phyloP scores from a whole-genome alignment of 1,140 invertebrate species.

The Lepidurus arcticus region DNA sequence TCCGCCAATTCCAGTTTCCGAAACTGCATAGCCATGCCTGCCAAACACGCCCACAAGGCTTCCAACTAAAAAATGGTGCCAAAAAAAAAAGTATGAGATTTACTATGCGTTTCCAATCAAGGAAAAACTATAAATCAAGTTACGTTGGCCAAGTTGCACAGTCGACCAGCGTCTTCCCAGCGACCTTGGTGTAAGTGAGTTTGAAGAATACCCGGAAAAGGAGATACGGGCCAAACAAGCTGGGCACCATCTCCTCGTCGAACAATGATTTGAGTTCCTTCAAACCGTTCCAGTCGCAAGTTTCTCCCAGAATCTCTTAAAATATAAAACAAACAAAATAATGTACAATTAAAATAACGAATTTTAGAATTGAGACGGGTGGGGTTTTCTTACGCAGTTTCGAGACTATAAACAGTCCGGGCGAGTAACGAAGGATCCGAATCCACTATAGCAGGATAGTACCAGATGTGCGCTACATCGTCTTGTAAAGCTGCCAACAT shows the following conservation, averaged over 20 bases:
- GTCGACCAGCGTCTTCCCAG: constrained; percentile 68
- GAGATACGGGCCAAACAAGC: constrained; percentile 57
- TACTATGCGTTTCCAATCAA: background rate
- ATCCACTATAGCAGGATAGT: constrained; percentile 55
- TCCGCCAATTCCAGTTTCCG: constrained; percentile 78
- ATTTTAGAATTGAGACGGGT: background rate
- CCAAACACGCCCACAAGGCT: constrained; percentile 81
- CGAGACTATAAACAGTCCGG: constrained; percentile 17
- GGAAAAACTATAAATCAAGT: constrained; percentile 29
- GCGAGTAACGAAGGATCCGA: constrained; percentile 2
- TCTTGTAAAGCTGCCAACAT: constrained; percentile 79
- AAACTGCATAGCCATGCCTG: constrained; percentile 72
- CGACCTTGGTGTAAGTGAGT: constrained; percentile 55
- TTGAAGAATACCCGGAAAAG: constrained; percentile 60
- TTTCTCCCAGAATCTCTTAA: constrained; percentile 71
- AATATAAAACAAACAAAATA: constrained; percentile 36
- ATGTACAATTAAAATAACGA: background rate
- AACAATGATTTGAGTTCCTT: constrained; percentile 69
- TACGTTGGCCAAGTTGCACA: constrained; percentile 72
- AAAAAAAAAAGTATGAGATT: background rate
- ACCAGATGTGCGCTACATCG: constrained; percentile 74
- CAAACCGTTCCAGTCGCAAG: constrained; percentile 67
- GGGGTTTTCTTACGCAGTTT: constrained; percentile 28
- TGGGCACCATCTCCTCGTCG: constrained; percentile 63
- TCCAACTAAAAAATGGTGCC: constrained; percentile 54